phyloP scores from a whole-genome alignment of 2,888 invertebrate genomes.

The Parnassius orleans region DNA sequence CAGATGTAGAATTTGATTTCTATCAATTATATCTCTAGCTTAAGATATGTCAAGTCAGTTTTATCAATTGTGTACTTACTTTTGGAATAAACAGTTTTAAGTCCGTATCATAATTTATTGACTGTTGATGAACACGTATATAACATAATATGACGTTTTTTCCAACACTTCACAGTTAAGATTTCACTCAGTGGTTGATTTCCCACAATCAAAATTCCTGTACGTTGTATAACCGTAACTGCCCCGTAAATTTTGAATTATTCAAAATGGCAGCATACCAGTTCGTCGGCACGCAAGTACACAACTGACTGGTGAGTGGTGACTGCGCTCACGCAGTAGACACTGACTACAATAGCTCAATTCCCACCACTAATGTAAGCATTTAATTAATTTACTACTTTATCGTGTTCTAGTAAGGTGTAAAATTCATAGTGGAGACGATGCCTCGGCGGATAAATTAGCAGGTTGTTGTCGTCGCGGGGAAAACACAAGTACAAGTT shows the following conservation, averaged over 20 bases:
- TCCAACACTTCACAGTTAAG: constrained; percentile 15
- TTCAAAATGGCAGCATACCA: constrained; percentile 45
- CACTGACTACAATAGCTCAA: not conserved
- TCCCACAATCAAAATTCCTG: constrained; percentile 8
- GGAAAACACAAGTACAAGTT: constrained; percentile 55
- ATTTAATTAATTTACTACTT: constrained; percentile 32
- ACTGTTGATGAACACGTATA: not conserved
- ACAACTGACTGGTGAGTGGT: constrained; percentile 45
- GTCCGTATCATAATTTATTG: not conserved
- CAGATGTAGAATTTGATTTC: not conserved
- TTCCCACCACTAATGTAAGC: constrained; percentile 14
- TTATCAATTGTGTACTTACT: not conserved
- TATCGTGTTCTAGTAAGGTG: constrained; percentile 37
- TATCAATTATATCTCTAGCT: not conserved
- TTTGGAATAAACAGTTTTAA: not conserved
- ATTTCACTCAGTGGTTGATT: constrained; percentile 14
- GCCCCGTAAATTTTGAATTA: constrained; percentile 32
- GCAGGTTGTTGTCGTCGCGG: constrained; percentile 54
- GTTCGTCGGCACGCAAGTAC: constrained; percentile 59
- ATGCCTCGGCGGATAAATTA: constrained; percentile 48
- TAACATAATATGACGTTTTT: not conserved
- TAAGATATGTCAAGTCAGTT: not conserved
- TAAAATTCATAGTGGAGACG: constrained; percentile 28
- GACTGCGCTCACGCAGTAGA: constrained; percentile 52
- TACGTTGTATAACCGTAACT: constrained; percentile 13